phyloP scores from a whole-genome alignment of 2,113 vertebrate species.

The Hippolais icterina region DNA sequence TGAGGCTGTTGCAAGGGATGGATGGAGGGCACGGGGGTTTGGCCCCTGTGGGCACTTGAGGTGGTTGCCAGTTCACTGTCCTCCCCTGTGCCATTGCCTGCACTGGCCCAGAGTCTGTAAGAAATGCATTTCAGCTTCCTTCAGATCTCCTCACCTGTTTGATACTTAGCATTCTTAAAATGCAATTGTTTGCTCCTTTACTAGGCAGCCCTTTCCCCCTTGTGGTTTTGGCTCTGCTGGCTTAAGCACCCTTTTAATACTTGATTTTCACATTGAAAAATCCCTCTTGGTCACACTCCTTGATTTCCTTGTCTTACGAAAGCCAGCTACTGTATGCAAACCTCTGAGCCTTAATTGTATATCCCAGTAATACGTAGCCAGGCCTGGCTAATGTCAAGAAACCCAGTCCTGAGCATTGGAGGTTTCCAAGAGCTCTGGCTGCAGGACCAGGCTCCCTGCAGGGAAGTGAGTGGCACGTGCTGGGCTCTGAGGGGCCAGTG shows the following conservation, averaged over 20 bases:
- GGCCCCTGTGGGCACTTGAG: fast-evolving
- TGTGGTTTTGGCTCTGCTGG: background rate
- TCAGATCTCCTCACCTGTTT: background rate
- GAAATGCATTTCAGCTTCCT: background rate
- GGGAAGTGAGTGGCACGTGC: fast-evolving
- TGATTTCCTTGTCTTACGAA: conserved; percentile 32
- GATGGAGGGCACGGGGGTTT: background rate
- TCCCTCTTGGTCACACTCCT: background rate
- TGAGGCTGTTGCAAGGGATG: background rate
- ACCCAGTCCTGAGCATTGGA: background rate
- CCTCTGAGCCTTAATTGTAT: conserved; percentile 32
- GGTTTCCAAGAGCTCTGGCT: background rate
- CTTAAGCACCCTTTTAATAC: conserved; percentile 10
- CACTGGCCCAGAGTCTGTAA: background rate
- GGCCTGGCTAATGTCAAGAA: conserved; percentile 57
- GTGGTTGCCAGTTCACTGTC: background rate
- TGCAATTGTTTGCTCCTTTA: background rate
- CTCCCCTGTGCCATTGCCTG: background rate
- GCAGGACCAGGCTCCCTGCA: background rate
- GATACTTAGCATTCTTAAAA: background rate
- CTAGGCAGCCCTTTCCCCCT: background rate
- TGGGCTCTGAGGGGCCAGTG: fast-evolving
- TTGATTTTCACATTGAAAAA: conserved; percentile 41
- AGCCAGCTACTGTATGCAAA: conserved; percentile 45
- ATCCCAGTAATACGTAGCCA: conserved; percentile 3